phyloP scores from a whole-genome alignment of 2,797 vertebrate genomes.

The Alosa sapidissima region DNA sequence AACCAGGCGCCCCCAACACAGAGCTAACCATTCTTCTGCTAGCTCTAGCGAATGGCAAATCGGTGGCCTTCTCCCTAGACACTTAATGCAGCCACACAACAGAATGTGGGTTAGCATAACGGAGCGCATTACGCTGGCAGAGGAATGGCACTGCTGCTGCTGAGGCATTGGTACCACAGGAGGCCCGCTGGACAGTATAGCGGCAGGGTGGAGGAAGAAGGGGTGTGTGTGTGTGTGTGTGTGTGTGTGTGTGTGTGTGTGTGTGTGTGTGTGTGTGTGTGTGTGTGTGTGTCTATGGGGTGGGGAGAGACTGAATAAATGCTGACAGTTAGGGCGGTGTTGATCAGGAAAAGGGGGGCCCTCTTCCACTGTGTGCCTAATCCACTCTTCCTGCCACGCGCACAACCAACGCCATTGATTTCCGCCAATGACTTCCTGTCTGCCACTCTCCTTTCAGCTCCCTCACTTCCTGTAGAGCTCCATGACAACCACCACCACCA shows the following conservation, averaged over 20 bases:
- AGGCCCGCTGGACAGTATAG: neutral
- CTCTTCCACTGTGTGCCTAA: neutral
- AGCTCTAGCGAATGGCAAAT: neutral
- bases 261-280: slow-evolving; percentile 9
- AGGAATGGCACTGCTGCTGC: neutral
- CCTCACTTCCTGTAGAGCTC: neutral
- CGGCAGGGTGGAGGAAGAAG: neutral
- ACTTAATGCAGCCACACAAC: neutral
- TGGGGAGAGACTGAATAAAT: neutral
- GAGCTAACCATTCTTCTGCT: neutral
- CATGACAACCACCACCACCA: slow-evolving; percentile 22
- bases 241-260: neutral
- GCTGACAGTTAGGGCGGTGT: slow-evolving; percentile 16
- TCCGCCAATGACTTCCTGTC: slow-evolving; percentile 13
- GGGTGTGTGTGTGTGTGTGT: neutral
- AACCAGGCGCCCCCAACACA: neutral
- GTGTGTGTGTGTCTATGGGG: too few species aligned
- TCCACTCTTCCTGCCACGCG: slow-evolving; percentile 15
- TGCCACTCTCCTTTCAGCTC: neutral
- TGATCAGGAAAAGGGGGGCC: slow-evolving; percentile 14
- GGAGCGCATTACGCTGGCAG: neutral
- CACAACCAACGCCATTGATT: slow-evolving; percentile 25
- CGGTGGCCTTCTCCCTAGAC: neutral
- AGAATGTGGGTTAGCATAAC: slow-evolving; percentile 22
- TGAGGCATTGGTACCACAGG: neutral